A percentile compares a stretch with the other conserved stretches of the same genome.
These are phyloP conservation scores for Dryas iulia DNA, from an alignment of 1,140 invertebrate species.

Conservation along the genomic window DNA sequence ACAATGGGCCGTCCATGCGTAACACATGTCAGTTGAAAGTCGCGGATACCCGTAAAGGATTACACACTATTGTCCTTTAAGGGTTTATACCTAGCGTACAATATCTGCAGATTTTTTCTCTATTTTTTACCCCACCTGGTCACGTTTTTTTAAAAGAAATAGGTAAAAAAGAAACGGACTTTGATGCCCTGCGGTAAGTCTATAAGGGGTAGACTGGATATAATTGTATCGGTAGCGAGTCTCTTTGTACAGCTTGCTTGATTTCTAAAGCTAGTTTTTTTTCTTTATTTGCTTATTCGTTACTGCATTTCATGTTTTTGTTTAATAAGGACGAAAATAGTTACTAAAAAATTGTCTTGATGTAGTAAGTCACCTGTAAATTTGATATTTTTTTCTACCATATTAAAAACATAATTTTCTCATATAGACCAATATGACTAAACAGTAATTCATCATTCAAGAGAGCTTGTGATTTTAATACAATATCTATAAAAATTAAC, in stretches of 20 bases:
- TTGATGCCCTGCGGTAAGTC: conserved; percentile 32
- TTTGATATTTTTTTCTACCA: too few species aligned
- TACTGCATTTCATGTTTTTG: not conserved
- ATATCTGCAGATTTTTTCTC: conserved; percentile 42
- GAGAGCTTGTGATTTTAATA: too few species aligned
- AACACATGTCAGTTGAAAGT: conserved; percentile 61
- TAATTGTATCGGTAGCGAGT: conserved; percentile 37
- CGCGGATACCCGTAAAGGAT: conserved; percentile 65
- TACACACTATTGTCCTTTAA: conserved; percentile 52
- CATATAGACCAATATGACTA: too few species aligned
- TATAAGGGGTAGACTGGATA: conserved; percentile 39
- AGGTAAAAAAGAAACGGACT: conserved; percentile 7
- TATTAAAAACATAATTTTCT: too few species aligned
- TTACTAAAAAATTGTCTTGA: too few species aligned
- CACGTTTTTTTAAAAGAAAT: conserved; percentile 49
- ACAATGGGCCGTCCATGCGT: conserved; percentile 55
- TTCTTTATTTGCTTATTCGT: not conserved
- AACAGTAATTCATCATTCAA: too few species aligned
- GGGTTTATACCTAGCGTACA: conserved; percentile 37
- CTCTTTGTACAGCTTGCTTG: conserved; percentile 24
- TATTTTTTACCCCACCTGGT: conserved; percentile 63
- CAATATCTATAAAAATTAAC: not conserved
- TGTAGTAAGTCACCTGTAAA: too few species aligned
- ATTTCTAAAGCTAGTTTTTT: conserved; percentile 40
- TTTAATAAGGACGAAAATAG: not conserved